phyloP scores from a whole-genome alignment of 2,113 vertebrate species.

The Carassius gibelio region DNA sequence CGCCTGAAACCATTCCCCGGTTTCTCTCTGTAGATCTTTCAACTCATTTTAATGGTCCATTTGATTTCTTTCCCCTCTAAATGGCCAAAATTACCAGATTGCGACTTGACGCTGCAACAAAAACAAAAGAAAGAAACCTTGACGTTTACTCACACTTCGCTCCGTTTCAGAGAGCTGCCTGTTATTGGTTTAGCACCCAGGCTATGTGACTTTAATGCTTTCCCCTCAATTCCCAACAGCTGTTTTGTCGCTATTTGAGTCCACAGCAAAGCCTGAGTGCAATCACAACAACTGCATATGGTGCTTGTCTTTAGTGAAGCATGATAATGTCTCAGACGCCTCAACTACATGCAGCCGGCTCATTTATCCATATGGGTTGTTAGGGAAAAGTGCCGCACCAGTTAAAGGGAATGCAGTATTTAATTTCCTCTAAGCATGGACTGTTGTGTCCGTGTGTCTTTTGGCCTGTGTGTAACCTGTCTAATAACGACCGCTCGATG shows the following conservation, averaged over 20 bases:
- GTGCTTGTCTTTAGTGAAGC: constrained; percentile 38
- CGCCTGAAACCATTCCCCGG: constrained; percentile 27
- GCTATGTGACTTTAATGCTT: constrained; percentile 23
- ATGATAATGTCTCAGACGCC: constrained; percentile 7
- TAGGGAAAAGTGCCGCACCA: constrained; percentile 16
- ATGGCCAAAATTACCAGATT: constrained; percentile 42
- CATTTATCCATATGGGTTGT: constrained; percentile 45
- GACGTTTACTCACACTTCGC: not conserved
- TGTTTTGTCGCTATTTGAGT: constrained; percentile 41
- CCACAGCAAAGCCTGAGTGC: constrained; percentile 26
- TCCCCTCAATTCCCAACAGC: constrained; percentile 32
- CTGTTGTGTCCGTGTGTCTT: not conserved
- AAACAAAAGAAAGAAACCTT: constrained; percentile 36
- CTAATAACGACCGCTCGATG: not conserved
- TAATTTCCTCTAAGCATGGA: constrained; percentile 13
- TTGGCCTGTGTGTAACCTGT: not conserved
- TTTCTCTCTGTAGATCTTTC: constrained; percentile 44
- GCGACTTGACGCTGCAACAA: constrained; percentile 25
- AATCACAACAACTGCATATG: constrained; percentile 38
- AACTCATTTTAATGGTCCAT: constrained; percentile 48
- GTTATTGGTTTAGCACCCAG: constrained; percentile 20
- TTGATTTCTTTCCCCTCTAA: constrained; percentile 36
- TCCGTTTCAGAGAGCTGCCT: constrained; percentile 14
- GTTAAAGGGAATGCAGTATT: constrained; percentile 41
- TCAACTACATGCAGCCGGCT: constrained; percentile 3